phyloP scores from a whole-genome alignment of 1,140 invertebrate genomes.

The Nasonia vitripennis region DNA sequence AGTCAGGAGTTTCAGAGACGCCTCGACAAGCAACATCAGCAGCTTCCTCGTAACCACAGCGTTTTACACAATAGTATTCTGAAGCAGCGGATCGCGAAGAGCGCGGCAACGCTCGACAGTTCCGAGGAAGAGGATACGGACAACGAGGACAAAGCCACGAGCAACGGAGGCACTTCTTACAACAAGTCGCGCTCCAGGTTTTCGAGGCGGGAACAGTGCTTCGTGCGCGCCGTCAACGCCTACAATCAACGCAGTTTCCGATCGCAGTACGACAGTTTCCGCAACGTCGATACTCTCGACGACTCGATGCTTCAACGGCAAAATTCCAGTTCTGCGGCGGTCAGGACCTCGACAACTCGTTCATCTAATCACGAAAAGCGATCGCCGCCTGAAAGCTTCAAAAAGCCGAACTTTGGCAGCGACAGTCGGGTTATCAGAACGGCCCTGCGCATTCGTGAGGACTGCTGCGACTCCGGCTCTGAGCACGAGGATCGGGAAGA shows the following conservation, averaged over 20 bases:
- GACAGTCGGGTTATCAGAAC: constrained; percentile 68
- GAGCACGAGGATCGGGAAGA: constrained; percentile 46
- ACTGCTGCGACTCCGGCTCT: constrained; percentile 51
- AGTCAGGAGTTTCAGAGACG: constrained; percentile 89
- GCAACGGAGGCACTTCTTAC: constrained; percentile 16
- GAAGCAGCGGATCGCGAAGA: constrained; percentile 74
- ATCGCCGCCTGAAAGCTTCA: constrained; percentile 66
- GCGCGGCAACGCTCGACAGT: constrained; percentile 62
- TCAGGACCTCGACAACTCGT: neutral
- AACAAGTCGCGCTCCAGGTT: constrained; percentile 39
- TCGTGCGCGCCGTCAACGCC: constrained; percentile 64
- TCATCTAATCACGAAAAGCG: constrained; percentile 61
- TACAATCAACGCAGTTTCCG: constrained; percentile 64
- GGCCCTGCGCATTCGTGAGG: constrained; percentile 64
- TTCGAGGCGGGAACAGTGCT: constrained; percentile 59
- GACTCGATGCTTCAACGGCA: constrained; percentile 33
- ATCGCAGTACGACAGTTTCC: constrained; percentile 66
- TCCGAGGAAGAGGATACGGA: constrained; percentile 75
- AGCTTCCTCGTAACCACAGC: neutral
- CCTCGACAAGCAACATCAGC: constrained; percentile 76
- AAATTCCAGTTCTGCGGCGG: neutral
- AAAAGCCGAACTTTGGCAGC: constrained; percentile 66
- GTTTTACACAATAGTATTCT: constrained; percentile 69
- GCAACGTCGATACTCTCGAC: constrained; percentile 48
- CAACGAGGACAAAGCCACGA: constrained; percentile 57